A percentile compares a stretch with the other conserved stretches of the same genome.
phyloP scores from a whole-genome alignment of 2,888 invertebrate species.

The Morpho achilles region DNA sequence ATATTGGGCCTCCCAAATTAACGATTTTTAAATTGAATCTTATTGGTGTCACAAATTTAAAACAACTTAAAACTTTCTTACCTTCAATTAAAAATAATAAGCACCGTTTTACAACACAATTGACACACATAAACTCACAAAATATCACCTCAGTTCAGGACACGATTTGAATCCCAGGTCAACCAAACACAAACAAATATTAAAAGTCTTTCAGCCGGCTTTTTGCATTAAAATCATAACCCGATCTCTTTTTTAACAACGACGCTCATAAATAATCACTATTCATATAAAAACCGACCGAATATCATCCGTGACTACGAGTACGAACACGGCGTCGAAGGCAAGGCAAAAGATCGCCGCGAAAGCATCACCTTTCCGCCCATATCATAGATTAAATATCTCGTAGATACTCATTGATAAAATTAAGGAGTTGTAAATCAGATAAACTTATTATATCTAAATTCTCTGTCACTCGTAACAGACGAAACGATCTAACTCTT shows the following conservation, averaged over 20 bases:
- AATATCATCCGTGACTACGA: constrained; percentile 68
- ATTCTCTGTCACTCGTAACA: too few species aligned
- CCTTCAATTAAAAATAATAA: constrained; percentile 46
- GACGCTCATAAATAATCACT: constrained; percentile 51
- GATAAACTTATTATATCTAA: background rate
- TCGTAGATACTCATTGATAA: too few species aligned
- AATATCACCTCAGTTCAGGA: constrained; percentile 50
- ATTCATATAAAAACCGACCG: constrained; percentile 57
- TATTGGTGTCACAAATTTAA: constrained; percentile 17
- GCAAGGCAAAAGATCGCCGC: constrained; percentile 67
- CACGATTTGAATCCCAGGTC: constrained; percentile 46
- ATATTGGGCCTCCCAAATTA: constrained; percentile 8
- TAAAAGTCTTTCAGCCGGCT: constrained; percentile 41
- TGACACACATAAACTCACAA: constrained; percentile 64
- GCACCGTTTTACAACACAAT: constrained; percentile 50
- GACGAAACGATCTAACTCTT: too few species aligned
- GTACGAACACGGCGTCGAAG: constrained; percentile 72
- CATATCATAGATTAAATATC: constrained; percentile 50
- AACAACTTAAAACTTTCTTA: constrained; percentile 32
- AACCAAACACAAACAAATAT: constrained; percentile 55
- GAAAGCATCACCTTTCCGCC: constrained; percentile 59
- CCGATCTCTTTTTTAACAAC: constrained; percentile 43
- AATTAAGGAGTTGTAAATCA: constrained; percentile 31
- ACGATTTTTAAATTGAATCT: constrained; percentile 29
- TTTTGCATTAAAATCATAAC: constrained; percentile 52